Conservation (phyloP, 2,113 vertebrate genomes). For the Aspiorhynchus laticeps region DNA sequence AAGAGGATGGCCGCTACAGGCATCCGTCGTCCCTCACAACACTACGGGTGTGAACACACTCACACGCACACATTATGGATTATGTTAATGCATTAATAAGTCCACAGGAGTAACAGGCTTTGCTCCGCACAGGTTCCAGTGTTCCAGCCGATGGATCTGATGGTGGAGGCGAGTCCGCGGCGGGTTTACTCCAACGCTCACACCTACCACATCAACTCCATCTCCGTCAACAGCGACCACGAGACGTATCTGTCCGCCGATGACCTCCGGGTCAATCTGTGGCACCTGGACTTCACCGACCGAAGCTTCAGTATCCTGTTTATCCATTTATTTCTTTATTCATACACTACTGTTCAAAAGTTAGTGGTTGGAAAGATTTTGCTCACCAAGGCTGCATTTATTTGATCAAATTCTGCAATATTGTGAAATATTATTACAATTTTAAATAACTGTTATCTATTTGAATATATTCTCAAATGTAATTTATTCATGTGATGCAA, state of each 20-base stretch:
- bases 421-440: too few species aligned
- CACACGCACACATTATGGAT: background rate
- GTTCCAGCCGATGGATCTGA: constrained; percentile 95
- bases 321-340: background rate
- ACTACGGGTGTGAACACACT: constrained; percentile 82
- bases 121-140: constrained; percentile 85
- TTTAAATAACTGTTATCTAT: too few species aligned
- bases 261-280: constrained; percentile 94
- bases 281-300: constrained; percentile 96
- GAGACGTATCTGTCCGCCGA: constrained; percentile 96
- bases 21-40: constrained; percentile 91
- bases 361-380: background rate
- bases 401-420: too few species aligned
- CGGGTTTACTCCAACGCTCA: constrained; percentile 96
- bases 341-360: background rate
- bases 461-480: too few species aligned
- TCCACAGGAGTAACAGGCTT: background rate
- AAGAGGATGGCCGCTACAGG: constrained; percentile 92
- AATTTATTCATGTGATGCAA: too few species aligned
- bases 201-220: constrained; percentile 97
- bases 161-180: constrained; percentile 95
- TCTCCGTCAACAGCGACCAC: constrained; percentile 96
- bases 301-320: constrained; percentile 96
- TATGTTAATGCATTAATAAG: background rate
- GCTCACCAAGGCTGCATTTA: background rate